These are phyloP conservation scores for Dasypolia templi DNA, from an alignment of 2,888 invertebrate species.

Conservation along the genomic window DNA sequence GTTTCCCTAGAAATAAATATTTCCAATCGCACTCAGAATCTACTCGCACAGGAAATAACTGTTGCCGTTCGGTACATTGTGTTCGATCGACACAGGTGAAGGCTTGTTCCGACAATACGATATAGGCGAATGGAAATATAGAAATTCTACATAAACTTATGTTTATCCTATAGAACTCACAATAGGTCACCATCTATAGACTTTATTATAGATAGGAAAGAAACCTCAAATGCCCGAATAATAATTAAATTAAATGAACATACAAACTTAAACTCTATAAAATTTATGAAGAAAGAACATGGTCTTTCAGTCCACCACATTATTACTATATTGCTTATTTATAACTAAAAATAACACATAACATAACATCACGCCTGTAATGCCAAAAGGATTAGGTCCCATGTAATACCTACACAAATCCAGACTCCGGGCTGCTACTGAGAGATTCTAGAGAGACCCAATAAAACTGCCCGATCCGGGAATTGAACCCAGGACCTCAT, in stretches of 20 bases:
- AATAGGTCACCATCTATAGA: too few species aligned
- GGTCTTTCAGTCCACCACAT: background rate
- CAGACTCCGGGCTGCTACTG: too few species aligned
- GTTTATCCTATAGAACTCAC: background rate
- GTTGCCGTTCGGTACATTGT: conserved; percentile 18
- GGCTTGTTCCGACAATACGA: background rate
- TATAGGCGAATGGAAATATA: background rate
- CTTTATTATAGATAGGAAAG: too few species aligned
- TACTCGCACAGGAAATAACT: conserved; percentile 26
- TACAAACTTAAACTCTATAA: background rate
- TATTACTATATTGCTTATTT: too few species aligned
- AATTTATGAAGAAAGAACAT: background rate
- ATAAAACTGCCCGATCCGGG: too few species aligned
- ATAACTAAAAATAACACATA: too few species aligned
- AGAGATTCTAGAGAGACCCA: too few species aligned
- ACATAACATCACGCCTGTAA: too few species aligned
- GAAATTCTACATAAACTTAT: background rate
- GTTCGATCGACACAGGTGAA: background rate
- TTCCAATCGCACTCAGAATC: conserved; percentile 7
- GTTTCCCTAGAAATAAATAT: conserved; percentile 15
- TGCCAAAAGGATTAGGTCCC: too few species aligned
- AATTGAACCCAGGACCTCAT: too few species aligned
- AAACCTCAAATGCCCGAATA: background rate
- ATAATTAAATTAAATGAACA: background rate
- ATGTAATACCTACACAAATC: too few species aligned